Evolutionary conservation across 2,888 invertebrate species (phyloP), one percentile per base, ranked within the genome.

Genomic region (Yponomeuta sedellus): DNA sequence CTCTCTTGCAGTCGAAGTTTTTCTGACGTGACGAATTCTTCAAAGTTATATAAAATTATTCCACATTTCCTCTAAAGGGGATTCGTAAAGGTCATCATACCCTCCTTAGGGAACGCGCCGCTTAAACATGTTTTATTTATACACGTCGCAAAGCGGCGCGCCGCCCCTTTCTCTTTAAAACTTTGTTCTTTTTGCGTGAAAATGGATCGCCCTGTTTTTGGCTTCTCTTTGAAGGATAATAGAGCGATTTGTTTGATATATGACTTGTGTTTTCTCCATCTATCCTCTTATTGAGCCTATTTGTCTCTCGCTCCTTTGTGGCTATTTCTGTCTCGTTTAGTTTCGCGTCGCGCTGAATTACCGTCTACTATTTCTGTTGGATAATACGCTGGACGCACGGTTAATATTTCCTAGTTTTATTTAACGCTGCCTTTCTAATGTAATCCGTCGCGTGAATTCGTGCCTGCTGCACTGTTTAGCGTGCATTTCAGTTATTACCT

Each of bases 111-210:
- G 65, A 64, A 61, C 56, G 58, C 58, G 12, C 44, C 59, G 66
- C 64, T 66, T 57, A 66, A 68, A 66, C 59, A 66, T 69, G 66
- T 69, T 69, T 67, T 65, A 66, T 67, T 69, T 69, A 69, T 69
- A 69, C 65, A 62, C 66, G 63, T 34, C 63, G 66, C 34, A 34
- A 34, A 34, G 34, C 61, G 44, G 16, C 44, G 44, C 66, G 67
- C 58, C 63, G 66, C 56, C 63, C 65, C 66, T 66, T 67, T 34
- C 19, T 68, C 16, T 16, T 52, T 68, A 52, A 19, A 52, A 67
- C 68, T 61, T 68, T 65, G 71, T 70, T 70, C 44, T 52, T 16
- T 52, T 52, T 52, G 44, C 44, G 71, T 69, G 67, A 70, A 70
- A 69, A 71, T 68, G 68, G 70, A 72, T 70, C 61, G n/a, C 12